Evolutionary conservation across 2,888 invertebrate genomes (phyloP).

Genomic region (Saturnia pavonia): DNA sequence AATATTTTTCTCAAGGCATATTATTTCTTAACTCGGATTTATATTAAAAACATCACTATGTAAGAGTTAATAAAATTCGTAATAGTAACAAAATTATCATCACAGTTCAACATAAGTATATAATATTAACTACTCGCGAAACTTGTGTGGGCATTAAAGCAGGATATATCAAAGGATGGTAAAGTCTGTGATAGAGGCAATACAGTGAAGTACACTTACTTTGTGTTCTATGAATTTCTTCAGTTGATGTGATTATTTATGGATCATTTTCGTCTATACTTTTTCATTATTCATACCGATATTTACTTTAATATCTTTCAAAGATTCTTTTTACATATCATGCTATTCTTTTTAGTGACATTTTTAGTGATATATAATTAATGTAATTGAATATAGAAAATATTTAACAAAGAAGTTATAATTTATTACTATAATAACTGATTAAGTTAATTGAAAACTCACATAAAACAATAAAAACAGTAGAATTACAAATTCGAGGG

Average conservation of each 20-base stretch:
- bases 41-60: neutral
- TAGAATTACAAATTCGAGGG: too few relatives aligned
- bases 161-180: constrained; percentile 56
- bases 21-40: neutral
- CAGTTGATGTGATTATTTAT: neutral
- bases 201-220: constrained; percentile 12
- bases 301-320: neutral
- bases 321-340: neutral
- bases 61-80: neutral
- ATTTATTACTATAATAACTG: too few relatives aligned
- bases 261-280: neutral
- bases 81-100: neutral
- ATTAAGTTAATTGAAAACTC: too few relatives aligned
- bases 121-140: neutral
- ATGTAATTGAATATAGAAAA: too few relatives aligned
- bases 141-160: constrained; percentile 33
- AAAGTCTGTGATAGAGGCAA: constrained; percentile 35
- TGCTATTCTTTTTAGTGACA: too few relatives aligned
- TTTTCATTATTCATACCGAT: neutral
- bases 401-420: too few relatives aligned
- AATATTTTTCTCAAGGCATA: constrained; percentile 10
- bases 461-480: too few relatives aligned
- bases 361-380: too few relatives aligned
- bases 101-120: constrained; percentile 22
- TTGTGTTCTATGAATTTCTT: constrained; percentile 16